Conservation (phyloP, 1,140 invertebrate genomes). For the Papilio polyxenes region DNA sequence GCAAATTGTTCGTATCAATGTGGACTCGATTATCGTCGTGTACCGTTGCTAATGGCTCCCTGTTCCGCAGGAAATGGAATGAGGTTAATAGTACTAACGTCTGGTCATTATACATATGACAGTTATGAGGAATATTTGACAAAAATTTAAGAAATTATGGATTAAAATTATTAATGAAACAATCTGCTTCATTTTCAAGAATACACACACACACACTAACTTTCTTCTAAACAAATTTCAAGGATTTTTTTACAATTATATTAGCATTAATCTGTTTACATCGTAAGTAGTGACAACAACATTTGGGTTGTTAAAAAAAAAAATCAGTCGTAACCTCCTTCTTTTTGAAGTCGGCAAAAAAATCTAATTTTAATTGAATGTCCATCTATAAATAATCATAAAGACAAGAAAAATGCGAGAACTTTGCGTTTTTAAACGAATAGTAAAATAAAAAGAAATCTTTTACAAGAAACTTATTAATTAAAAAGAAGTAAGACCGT, state of each 20-base stretch:
- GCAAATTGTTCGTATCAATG: background rate
- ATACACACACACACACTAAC: no score
- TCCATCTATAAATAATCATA: background rate
- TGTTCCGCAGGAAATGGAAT: conserved; percentile 16
- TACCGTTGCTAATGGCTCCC: conserved; percentile 33
- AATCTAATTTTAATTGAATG: background rate
- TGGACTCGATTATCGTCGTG: background rate
- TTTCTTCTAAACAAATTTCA: no score
- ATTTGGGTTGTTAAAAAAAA: no score
- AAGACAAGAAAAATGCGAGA: background rate
- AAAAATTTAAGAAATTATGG: background rate
- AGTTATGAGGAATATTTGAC: background rate
- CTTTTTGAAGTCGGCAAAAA: no score
- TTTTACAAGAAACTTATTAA: conserved; percentile 23
- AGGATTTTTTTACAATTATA: no score
- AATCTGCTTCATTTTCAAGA: no score
- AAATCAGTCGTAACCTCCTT: no score
- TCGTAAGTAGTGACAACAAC: no score
- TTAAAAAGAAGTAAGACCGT: conserved; percentile 31
- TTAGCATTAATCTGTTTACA: no score
- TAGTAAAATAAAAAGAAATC: background rate
- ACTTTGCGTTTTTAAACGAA: background rate
- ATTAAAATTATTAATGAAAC: background rate
- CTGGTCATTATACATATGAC: background rate
- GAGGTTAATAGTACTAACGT: background rate